phyloP scores from a whole-genome alignment of 2,797 vertebrate genomes.

The Molothrus aeneus region DNA sequence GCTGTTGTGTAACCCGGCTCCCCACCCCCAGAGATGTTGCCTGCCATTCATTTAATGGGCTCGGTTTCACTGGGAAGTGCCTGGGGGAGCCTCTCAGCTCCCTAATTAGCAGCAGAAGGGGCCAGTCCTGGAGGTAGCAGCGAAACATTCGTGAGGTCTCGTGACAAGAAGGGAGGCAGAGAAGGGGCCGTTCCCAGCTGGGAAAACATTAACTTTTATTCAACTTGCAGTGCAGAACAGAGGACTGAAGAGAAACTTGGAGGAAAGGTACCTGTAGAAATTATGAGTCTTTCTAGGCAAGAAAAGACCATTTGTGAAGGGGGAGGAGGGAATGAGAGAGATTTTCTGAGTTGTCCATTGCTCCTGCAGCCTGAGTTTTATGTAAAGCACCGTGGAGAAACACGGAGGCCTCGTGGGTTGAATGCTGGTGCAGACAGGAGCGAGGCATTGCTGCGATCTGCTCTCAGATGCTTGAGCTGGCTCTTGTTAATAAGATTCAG shows the following conservation, averaged over 20 bases:
- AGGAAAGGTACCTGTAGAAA: neutral
- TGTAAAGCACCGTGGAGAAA: neutral
- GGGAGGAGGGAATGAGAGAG: neutral
- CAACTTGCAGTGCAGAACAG: neutral
- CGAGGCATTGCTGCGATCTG: neutral
- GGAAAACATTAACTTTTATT: conserved; percentile 28
- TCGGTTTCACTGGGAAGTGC: conserved; percentile 55
- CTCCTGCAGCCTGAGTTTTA: neutral
- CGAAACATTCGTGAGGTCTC: conserved; percentile 31
- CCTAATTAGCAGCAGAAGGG: conserved; percentile 57
- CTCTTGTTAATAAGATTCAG: conserved; percentile 32
- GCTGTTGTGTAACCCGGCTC: conserved; percentile 48
- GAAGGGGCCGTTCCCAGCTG: conserved; percentile 7
- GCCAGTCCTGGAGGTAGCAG: conserved; percentile 9
- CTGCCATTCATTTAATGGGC: conserved; percentile 28
- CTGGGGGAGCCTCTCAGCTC: conserved; percentile 5
- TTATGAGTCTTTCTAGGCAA: neutral
- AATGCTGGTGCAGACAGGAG: neutral
- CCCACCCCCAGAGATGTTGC: neutral
- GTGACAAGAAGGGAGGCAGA: neutral
- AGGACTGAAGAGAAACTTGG: neutral
- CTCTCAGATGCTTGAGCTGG: neutral
- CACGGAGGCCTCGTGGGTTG: neutral
- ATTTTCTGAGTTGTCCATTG: neutral
- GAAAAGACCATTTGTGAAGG: neutral